Evolutionary conservation across 2,888 invertebrate genomes (phyloP).

Genomic region (Eilema depressum): DNA sequence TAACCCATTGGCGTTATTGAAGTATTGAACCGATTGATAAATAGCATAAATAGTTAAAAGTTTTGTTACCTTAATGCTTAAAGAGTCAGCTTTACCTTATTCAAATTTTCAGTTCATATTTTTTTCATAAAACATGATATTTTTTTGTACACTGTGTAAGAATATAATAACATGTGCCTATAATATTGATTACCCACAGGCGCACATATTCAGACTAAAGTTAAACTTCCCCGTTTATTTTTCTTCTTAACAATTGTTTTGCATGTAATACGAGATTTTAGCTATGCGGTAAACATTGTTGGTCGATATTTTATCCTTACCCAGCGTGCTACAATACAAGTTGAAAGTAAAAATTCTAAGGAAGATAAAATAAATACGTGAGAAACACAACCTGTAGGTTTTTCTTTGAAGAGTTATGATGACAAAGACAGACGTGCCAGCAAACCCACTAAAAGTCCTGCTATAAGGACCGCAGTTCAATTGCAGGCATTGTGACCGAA

Average conservation of each 20-base stretch:
- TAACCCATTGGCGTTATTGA: no score
- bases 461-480: conserved; percentile 36
- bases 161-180: neutral
- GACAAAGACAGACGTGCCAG: conserved; percentile 32
- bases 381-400: neutral
- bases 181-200: neutral
- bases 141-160: neutral
- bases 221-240: neutral
- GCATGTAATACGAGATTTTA: neutral
- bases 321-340: neutral
- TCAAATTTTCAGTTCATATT: neutral
- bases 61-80: no score
- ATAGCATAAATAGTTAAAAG: no score
- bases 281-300: neutral
- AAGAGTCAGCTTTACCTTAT: no score
- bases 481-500: conserved; percentile 42
- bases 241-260: neutral
- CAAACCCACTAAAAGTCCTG: conserved; percentile 30
- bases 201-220: neutral
- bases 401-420: conserved; percentile 18
- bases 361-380: conserved; percentile 9
- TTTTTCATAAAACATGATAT: neutral
- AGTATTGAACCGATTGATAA: no score
- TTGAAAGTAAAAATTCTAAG: conserved; percentile 20
- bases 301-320: neutral